Evolutionary conservation across 2,113 vertebrate species (phyloP).

Genomic region (Rhombomys opimus): DNA sequence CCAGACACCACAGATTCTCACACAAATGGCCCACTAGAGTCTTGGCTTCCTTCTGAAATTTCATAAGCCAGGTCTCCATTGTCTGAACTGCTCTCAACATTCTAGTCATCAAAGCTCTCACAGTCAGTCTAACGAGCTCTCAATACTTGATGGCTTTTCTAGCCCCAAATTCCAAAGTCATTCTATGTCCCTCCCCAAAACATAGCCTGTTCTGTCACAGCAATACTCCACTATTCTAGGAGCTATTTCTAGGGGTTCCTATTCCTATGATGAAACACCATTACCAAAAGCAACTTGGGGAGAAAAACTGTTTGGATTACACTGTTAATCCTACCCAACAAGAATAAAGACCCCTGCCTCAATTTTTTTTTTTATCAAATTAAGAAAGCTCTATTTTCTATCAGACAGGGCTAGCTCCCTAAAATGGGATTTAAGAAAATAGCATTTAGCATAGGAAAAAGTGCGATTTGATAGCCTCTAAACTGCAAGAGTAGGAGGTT

Average conservation of each 20-base stretch:
- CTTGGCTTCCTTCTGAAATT: not conserved
- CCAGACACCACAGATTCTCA: not conserved
- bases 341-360: not conserved
- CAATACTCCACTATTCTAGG: not conserved
- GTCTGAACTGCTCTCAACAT: not conserved
- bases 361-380: not conserved
- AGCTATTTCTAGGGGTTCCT: not conserved
- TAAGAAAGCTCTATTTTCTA: not conserved
- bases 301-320: not conserved
- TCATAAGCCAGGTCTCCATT: not conserved
- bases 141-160: not conserved
- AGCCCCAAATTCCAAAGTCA: not conserved
- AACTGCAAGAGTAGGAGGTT: not conserved
- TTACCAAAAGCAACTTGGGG: not conserved
- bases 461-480: not conserved
- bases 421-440: not conserved
- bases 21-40: not conserved
- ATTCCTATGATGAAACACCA: not conserved
- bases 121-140: not conserved
- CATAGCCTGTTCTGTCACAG: not conserved
- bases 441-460: not conserved
- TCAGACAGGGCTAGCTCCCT: not conserved
- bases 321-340: not conserved
- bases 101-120: not conserved
- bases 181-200: not conserved